Conservation (phyloP, 2,113 vertebrate genomes). For the Ailuropoda melanoleuca region DNA sequence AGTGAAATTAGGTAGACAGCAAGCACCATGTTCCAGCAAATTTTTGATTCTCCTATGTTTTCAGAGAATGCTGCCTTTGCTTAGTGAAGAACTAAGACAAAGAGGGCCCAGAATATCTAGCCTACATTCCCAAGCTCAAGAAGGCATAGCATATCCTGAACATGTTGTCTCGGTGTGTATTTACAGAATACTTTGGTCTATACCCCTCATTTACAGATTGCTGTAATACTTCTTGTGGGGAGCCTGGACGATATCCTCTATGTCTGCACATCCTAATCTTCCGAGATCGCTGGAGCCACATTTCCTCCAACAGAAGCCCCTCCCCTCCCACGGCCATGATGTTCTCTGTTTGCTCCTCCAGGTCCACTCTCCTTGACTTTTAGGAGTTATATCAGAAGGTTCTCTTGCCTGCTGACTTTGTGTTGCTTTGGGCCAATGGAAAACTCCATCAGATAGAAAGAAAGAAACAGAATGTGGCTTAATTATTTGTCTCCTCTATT, state of each 20-base stretch:
- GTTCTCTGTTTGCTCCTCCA: background rate
- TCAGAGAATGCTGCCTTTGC: background rate
- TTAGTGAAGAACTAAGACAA: background rate
- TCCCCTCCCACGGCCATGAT: background rate
- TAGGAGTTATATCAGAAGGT: background rate
- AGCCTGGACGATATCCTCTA: fast-evolving
- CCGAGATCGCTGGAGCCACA: fast-evolving
- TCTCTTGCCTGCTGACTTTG: background rate
- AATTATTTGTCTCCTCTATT: background rate
- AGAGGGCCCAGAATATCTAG: fast-evolving
- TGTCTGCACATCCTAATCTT: fast-evolving
- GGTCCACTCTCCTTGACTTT: background rate
- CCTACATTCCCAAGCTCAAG: background rate
- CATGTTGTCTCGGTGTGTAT: fast-evolving
- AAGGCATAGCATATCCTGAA: background rate
- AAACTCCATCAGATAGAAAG: background rate
- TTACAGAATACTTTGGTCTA: too few species aligned
- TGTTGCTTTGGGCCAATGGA: background rate
- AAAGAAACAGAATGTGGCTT: background rate
- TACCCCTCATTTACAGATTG: background rate
- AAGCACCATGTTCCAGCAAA: background rate
- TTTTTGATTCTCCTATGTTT: background rate
- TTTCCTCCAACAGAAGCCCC: background rate
- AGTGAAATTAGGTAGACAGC: background rate
- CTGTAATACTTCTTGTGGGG: background rate